These are phyloP conservation scores for Proterorhinus semilunaris DNA, from an alignment of 2,113 vertebrate genomes.

Conservation along the genomic window DNA sequence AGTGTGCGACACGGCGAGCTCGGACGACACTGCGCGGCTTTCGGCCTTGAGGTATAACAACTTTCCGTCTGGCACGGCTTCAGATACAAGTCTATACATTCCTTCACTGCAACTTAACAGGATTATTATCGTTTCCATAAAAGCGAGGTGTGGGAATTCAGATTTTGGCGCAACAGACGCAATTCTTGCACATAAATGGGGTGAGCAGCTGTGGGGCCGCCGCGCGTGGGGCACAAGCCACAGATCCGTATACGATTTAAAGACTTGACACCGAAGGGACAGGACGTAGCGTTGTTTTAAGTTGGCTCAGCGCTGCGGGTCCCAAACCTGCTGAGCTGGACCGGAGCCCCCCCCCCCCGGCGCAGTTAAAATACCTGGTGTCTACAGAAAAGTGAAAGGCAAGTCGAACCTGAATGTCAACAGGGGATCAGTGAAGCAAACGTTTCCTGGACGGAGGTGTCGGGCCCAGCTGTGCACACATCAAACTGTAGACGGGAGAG, in stretches of 20 bases:
- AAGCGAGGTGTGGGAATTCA: slow-evolving; percentile 49
- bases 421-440: slow-evolving; percentile 70
- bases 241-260: slow-evolving; percentile 37
- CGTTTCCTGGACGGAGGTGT: slow-evolving; percentile 68
- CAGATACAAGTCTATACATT: slow-evolving; percentile 44
- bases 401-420: slow-evolving; percentile 58
- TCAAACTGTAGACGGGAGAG: slow-evolving; percentile 38
- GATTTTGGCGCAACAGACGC: slow-evolving; percentile 48
- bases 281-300: slow-evolving; percentile 27
- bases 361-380: slow-evolving; percentile 68
- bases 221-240: slow-evolving; percentile 38
- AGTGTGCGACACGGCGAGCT: slow-evolving; percentile 18
- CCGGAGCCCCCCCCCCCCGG: slow-evolving; percentile 45
- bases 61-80: slow-evolving; percentile 39
- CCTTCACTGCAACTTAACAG: slow-evolving; percentile 38
- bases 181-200: slow-evolving; percentile 42
- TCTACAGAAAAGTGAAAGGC: slow-evolving; percentile 53
- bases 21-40: slow-evolving; percentile 26
- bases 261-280: slow-evolving; percentile 41
- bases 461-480: slow-evolving; percentile 77
- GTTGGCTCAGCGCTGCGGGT: slow-evolving; percentile 43
- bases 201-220: slow-evolving; percentile 51
- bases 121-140: slow-evolving; percentile 63
- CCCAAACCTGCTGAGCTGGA: slow-evolving; percentile 57
- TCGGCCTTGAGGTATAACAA: slow-evolving; percentile 25